phyloP scores from a whole-genome alignment of 37 sponge, comb jelly and placozoan species.

The Halichondria panicea region DNA sequence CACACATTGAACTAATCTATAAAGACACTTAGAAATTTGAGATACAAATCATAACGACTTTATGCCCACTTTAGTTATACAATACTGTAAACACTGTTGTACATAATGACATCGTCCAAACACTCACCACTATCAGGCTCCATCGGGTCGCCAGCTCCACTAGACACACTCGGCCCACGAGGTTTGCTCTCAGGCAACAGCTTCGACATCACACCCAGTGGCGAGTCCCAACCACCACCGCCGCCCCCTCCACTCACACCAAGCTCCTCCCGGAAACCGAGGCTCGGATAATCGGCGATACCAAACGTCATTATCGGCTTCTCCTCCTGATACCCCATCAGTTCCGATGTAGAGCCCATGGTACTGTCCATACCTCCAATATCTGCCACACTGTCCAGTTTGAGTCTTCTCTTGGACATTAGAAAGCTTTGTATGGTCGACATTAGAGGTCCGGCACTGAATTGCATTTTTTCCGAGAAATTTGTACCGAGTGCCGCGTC shows the following conservation, averaged over 20 bases:
- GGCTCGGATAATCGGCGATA: conserved; percentile 57
- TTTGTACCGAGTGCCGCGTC: conserved; percentile 58
- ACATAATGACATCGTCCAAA: no score
- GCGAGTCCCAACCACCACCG: not conserved
- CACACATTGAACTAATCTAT: no score
- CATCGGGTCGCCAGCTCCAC: no score
- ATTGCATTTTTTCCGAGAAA: conserved; percentile 29
- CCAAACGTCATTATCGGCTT: conserved; percentile 68
- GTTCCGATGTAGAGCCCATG: conserved; percentile 9
- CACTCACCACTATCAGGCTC: no score
- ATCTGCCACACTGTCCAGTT: conserved; percentile 52
- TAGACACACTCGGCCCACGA: no score
- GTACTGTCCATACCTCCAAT: no score
- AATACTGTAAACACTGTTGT: no score
- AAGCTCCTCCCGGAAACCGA: conserved; percentile 53
- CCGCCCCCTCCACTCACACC: not conserved
- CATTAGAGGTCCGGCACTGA: conserved; percentile 31
- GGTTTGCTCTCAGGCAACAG: no score
- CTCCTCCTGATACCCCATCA: conserved; percentile 39
- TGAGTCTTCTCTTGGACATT: conserved; percentile 21
- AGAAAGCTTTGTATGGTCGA: conserved; percentile 24
- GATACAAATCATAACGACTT: no score
- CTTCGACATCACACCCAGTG: conserved; percentile 23
- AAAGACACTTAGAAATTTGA: no score
- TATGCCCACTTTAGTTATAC: no score